Conservation (phyloP, 1,140 invertebrate genomes). For the Ceratina australensis region DNA sequence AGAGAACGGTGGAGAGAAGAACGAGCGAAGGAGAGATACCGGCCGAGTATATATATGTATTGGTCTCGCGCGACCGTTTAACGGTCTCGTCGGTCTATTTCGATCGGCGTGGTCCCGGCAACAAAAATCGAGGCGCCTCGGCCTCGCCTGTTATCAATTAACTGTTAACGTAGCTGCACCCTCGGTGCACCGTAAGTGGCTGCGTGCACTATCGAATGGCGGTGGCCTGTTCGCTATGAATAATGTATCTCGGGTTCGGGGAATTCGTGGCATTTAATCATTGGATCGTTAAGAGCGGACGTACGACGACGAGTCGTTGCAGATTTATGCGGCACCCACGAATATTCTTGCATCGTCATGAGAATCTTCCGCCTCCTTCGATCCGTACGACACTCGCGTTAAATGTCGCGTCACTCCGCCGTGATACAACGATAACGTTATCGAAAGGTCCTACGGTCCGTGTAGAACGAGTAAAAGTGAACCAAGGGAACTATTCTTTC, state of each 20-base stretch:
- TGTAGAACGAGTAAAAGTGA: too few relatives aligned
- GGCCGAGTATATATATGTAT: slow-evolving; percentile 16
- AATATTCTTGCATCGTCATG: slow-evolving; percentile 24
- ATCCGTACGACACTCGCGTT: neutral
- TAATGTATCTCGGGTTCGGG: slow-evolving; percentile 51
- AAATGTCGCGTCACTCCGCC: neutral
- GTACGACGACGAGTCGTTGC: slow-evolving; percentile 27
- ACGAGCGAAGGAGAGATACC: neutral
- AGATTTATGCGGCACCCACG: slow-evolving; percentile 34
- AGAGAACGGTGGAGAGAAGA: slow-evolving; percentile 39
- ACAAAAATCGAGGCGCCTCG: slow-evolving; percentile 50
- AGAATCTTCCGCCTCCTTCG: slow-evolving; percentile 20
- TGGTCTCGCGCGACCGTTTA: slow-evolving; percentile 57
- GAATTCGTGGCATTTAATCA: slow-evolving; percentile 53
- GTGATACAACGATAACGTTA: neutral
- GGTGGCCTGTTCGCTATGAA: slow-evolving; percentile 45
- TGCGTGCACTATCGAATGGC: slow-evolving; percentile 38
- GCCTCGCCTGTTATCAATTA: slow-evolving; percentile 64
- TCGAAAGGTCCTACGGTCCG: neutral
- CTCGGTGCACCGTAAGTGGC: slow-evolving; percentile 39
- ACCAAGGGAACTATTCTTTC: neutral
- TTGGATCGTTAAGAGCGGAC: slow-evolving; percentile 45
- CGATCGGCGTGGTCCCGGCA: slow-evolving; percentile 48
- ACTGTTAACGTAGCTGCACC: slow-evolving; percentile 56
- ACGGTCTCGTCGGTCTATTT: slow-evolving; percentile 53